Conservation (phyloP, 1,140 invertebrate species). For the Hyles vespertilio region DNA sequence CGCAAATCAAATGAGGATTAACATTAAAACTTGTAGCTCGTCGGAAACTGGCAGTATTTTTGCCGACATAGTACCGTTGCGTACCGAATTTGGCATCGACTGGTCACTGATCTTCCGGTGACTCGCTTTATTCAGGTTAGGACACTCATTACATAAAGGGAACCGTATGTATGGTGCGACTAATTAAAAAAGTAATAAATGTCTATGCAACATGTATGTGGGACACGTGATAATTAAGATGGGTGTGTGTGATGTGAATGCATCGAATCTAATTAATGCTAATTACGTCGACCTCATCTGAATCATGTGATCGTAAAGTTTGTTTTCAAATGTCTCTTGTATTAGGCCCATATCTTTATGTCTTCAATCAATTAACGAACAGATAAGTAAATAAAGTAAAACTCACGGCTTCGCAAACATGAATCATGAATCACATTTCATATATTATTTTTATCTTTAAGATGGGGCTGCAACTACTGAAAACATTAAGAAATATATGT, state of each 20-base stretch:
- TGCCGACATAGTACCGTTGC: constrained; percentile 54
- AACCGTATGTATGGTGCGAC: not conserved
- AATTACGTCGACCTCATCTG: not conserved
- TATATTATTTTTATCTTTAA: too few relatives aligned
- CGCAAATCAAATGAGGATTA: constrained; percentile 4
- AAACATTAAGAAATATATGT: too few relatives aligned
- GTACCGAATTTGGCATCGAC: constrained; percentile 45
- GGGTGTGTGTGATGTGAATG: not conserved
- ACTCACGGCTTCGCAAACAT: too few relatives aligned
- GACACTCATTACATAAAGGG: not conserved
- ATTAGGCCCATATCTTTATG: too few relatives aligned
- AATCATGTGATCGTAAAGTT: not conserved
- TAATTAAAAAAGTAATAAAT: constrained; percentile 1
- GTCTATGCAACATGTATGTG: not conserved
- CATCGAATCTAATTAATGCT: too few relatives aligned
- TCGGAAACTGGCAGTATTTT: constrained; percentile 43
- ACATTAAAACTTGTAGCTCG: not conserved
- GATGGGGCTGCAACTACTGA: too few relatives aligned
- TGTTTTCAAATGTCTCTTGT: too few relatives aligned
- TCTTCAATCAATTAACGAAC: too few relatives aligned
- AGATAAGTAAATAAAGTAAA: too few relatives aligned
- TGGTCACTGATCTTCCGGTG: constrained; percentile 66
- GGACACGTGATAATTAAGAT: not conserved
- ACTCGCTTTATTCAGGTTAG: constrained; percentile 11
- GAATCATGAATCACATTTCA: too few relatives aligned